Conservation (phyloP, 2,888 invertebrate species). For the Sclerodermus sp. region DNA sequence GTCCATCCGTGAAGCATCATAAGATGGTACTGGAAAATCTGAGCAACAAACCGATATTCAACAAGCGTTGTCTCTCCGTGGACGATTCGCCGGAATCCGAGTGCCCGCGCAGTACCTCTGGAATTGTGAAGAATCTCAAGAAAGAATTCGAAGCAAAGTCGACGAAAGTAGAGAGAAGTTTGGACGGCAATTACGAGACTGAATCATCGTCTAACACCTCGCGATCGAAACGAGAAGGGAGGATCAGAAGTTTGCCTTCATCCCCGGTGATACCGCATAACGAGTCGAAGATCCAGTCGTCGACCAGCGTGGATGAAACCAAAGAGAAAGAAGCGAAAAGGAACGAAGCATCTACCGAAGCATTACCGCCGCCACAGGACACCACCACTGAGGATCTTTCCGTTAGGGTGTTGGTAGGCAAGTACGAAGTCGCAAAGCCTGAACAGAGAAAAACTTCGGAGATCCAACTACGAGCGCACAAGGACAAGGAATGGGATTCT, state of each 20-base stretch:
- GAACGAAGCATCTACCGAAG: constrained; percentile 16
- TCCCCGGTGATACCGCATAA: constrained; percentile 68
- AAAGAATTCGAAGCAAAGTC: constrained; percentile 86
- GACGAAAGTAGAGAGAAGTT: constrained; percentile 43
- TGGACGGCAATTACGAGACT: constrained; percentile 15
- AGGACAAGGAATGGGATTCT: constrained; percentile 38
- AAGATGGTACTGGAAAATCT: constrained; percentile 61
- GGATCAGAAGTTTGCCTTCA: constrained; percentile 49
- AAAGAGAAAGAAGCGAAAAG: constrained; percentile 33
- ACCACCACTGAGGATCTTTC: constrained; percentile 67
- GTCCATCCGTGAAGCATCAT: constrained; percentile 62
- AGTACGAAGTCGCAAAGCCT: constrained; percentile 67
- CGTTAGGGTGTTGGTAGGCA: constrained; percentile 74
- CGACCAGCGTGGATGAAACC: constrained; percentile 38
- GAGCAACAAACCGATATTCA: constrained; percentile 51
- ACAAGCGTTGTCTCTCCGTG: constrained; percentile 47
- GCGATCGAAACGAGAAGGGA: constrained; percentile 44
- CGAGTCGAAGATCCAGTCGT: constrained; percentile 50
- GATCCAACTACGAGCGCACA: constrained; percentile 40
- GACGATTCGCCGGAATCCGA: constrained; percentile 55
- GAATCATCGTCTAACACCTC: constrained; percentile 16
- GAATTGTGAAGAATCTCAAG: constrained; percentile 83
- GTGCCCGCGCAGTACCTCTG: constrained; percentile 60
- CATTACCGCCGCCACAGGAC: constrained; percentile 11
- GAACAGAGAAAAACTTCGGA: constrained; percentile 39